Evolutionary conservation across 2,113 vertebrate species (phyloP).

Genomic region (Laterallus jamaicensis): DNA sequence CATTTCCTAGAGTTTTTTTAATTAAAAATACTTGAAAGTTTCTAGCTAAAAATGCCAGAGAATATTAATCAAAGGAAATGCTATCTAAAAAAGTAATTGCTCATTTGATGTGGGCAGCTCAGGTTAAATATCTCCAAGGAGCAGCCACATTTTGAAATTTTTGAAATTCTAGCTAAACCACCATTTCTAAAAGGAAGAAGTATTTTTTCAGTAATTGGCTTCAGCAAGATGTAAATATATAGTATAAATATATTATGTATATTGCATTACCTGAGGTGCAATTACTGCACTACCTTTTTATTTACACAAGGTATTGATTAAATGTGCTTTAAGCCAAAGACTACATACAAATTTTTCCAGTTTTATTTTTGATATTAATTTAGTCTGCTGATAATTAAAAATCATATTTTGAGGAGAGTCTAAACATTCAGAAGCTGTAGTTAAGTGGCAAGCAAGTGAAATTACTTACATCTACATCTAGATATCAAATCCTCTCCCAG

Average conservation of each 20-base stretch:
- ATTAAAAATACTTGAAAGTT: conserved; percentile 59
- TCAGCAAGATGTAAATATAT: neutral
- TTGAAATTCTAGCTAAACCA: neutral
- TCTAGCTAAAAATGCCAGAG: conserved; percentile 16
- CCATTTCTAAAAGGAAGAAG: neutral
- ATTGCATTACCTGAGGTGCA: neutral
- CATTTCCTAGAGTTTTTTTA: neutral
- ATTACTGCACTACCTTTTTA: neutral
- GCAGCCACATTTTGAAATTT: neutral
- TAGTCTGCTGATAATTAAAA: neutral
- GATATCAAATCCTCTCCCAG: neutral
- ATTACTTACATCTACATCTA: neutral
- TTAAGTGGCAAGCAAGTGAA: neutral
- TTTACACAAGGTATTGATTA: neutral
- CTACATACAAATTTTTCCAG: neutral
- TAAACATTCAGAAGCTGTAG: neutral
- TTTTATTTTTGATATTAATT: neutral
- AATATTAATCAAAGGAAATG: conserved; percentile 3
- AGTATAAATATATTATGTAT: neutral
- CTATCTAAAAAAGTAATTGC: conserved; percentile 14
- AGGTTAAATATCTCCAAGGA: conserved; percentile 26
- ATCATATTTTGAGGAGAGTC: neutral
- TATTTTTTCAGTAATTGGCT: neutral
- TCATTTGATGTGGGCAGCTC: neutral
- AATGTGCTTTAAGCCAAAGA: neutral